These are phyloP conservation scores for Menura novaehollandiae DNA, from an alignment of 2,113 vertebrate species.

Conservation along the genomic window DNA sequence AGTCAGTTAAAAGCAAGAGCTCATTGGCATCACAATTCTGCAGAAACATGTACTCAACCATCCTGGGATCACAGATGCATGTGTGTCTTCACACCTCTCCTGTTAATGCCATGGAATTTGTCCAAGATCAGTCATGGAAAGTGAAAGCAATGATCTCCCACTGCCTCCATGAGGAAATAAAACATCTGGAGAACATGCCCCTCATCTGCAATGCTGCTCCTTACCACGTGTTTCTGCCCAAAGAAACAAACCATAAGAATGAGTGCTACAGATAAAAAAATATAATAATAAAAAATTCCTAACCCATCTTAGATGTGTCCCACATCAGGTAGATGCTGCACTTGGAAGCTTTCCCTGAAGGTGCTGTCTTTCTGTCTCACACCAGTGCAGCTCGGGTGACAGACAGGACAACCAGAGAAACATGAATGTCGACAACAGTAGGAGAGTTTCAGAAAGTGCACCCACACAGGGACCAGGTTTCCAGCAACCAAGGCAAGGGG, in stretches of 20 bases:
- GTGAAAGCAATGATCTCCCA: background rate
- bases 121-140: background rate
- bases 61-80: background rate
- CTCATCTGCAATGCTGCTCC: background rate
- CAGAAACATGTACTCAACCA: background rate
- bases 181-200: background rate
- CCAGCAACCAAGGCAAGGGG: background rate
- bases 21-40: background rate
- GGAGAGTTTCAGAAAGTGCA: background rate
- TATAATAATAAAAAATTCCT: background rate
- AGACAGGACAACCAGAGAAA: background rate
- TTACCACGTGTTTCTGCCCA: background rate
- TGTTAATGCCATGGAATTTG: background rate
- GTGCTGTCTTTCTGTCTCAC: background rate
- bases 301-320: background rate
- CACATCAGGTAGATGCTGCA: background rate
- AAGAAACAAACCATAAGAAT: background rate
- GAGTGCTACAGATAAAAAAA: background rate
- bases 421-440: background rate
- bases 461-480: background rate
- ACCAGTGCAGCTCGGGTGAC: background rate
- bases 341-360: fast-evolving
- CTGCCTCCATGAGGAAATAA: background rate
- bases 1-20: background rate
- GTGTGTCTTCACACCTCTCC: background rate